Evolutionary conservation across 1,140 invertebrate species (phyloP), one percentile per base, ranked within the genome.

Genomic region (Sipha flava): DNA sequence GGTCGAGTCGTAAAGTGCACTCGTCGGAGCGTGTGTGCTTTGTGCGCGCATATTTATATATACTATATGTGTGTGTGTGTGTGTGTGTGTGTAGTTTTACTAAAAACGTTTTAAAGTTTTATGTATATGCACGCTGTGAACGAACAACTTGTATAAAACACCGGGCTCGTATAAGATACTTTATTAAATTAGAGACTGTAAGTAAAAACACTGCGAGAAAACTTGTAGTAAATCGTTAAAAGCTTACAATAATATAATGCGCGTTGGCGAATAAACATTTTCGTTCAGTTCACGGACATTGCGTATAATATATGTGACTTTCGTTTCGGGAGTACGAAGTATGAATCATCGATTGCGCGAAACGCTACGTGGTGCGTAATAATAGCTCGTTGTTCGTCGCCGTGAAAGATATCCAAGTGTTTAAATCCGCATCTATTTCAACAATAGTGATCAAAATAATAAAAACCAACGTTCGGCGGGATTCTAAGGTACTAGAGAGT

Each of bases 51-150:
- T 29, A 29, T 40, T 18, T 18, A 9, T 66, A 12, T 40, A n/a
- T n/a, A n/a, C n/a, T n/a, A n/a, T n/a, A n/a, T 23, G 43, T 47
- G 43, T 31, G 43, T 40, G 21, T 2, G 23, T 52, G 14, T 47
- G 34, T 7, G 73, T 29, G n/a, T 40, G n/a, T n/a, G n/a, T n/a
- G 21, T 59, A 75, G 31, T 77, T 77, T 43, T 34, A 12, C 21
- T 77, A 77, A 77, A 57, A 57, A 37, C 73, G 52, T 70, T 70
- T 47, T 45, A 29, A 16, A 16, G n/a, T 70, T 70, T 70, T 70
- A 70, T 47, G 43, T 29, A 45, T 12, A 18, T 12, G 21, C 18
- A 16, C 29, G 7, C n/a, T 40, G 37, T 40, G 37, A n/a, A 23
- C 59, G n/a, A 7, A 7, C 57, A 62, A 62, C 57, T 62, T 21